These are phyloP conservation scores for Eira barbara DNA, from an alignment of 2,113 vertebrate genomes.

Conservation along the genomic window DNA sequence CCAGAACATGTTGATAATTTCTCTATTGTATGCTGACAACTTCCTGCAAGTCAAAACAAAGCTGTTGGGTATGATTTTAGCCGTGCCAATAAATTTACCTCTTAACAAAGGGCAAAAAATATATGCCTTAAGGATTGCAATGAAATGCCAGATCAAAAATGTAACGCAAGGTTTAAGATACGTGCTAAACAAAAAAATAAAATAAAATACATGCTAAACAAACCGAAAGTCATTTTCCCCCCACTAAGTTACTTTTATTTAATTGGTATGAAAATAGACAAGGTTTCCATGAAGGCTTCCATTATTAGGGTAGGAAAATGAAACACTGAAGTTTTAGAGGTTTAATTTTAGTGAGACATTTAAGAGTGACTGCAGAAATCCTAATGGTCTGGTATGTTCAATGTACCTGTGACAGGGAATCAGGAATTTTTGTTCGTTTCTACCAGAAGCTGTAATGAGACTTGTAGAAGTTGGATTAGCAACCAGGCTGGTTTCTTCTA, in stretches of 20 bases:
- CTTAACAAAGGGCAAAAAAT: background rate
- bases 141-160: background rate
- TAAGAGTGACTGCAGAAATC: background rate
- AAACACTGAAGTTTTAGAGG: background rate
- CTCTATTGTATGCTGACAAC: background rate
- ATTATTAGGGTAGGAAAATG: background rate
- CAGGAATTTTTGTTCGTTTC: background rate
- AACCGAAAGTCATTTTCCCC: background rate
- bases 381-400: background rate
- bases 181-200: background rate
- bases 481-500: background rate
- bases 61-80: conserved; percentile 15
- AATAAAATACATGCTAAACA: too few relatives aligned
- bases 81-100: background rate
- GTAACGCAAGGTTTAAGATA: background rate
- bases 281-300: background rate
- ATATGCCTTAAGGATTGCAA: background rate
- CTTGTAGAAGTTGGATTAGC: background rate
- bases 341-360: conserved; percentile 35
- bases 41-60: conserved; percentile 22
- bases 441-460: background rate
- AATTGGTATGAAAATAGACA: background rate
- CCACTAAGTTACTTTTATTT: background rate
- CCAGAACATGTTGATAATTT: background rate
- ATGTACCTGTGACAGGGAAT: background rate